A percentile compares a stretch with the other conserved stretches of the same genome.
Conservation (phyloP, 2,797 vertebrate genomes). For the Xiphorhynchus erythropygius region DNA sequence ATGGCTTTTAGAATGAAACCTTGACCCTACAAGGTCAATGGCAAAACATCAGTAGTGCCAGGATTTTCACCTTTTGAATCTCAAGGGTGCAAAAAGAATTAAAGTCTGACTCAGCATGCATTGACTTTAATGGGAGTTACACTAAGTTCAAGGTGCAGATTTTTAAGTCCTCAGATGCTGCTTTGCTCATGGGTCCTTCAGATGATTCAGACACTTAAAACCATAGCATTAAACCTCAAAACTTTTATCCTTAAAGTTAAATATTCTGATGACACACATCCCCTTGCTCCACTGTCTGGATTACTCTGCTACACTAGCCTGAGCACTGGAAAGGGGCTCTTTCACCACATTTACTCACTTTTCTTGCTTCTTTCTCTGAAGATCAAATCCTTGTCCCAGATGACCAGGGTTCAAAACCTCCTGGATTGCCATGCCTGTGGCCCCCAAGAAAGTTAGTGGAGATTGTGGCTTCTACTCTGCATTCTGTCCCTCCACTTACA, state of each 20-base stretch:
- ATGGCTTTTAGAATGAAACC: constrained; percentile 33
- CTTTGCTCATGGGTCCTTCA: not conserved
- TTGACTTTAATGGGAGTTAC: constrained; percentile 4
- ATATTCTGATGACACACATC: not conserved
- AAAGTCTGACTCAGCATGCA: constrained; percentile 37
- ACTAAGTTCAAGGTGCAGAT: not conserved
- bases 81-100: not conserved
- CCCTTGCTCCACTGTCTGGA: not conserved
- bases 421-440: not conserved
- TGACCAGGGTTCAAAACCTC: not conserved
- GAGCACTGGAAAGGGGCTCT: not conserved
- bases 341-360: not conserved
- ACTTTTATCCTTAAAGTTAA: not conserved
- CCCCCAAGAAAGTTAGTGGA: not conserved
- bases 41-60: not conserved
- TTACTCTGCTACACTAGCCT: not conserved
- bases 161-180: constrained; percentile 14
- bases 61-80: constrained; percentile 44
- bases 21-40: constrained; percentile 2
- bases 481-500: not conserved
- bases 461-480: not conserved
- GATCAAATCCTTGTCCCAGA: not conserved
- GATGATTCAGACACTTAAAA: not conserved
- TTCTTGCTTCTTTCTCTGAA: not conserved
- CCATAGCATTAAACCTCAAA: not conserved